Evolutionary conservation across 2,113 vertebrate species (phyloP), one percentile per base, ranked within the genome.

Genomic region (Cacatua alba): DNA sequence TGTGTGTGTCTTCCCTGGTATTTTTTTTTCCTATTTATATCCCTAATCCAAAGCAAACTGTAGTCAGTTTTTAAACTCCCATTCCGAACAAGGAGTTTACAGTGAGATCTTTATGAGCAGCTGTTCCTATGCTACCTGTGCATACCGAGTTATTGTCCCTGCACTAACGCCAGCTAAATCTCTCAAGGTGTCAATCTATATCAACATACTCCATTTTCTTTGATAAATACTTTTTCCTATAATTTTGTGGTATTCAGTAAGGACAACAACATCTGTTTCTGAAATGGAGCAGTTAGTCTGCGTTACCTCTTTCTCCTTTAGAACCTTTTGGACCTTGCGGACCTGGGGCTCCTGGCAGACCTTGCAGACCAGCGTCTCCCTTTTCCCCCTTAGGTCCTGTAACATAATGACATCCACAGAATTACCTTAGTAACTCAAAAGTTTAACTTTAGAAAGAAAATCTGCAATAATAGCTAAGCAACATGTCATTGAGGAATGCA

Each of bases 271-370:
- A 49, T 31, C 70, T 49, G 17, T 24, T 70, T 82, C 29, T 7
- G 2, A 59, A 72, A 59, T 9, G 20, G 20, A 51, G 44, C 10
- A 11, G 26, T 43, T 26, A 55, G 4, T 31, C 18, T 80, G 49
- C 25, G 89, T 72, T 96, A 99, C 99, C 99, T 97, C 97, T 99
- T 68, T 99, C 98, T 97, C 99, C 98, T 99, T 98, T 98, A 93
- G 98, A 88, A 95, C 97, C 96, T 98, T 99, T 97, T 77, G 91
- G 48, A 67, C 97, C 99, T 82, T 94, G 97, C 28, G 90, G 95
- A 33, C 98, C 99, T 76, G 85, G 91, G 13, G 95, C 5, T 94
- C 99, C 99, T 0, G 96, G 95, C 91, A 86, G 93, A 78, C 99
- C 99, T 72, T 96, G 97, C 72, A 95, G 95, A 55, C 99, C 99